These are phyloP conservation scores for Lophotriccus pileatus DNA, from an alignment of 2,797 vertebrate genomes.

Conservation along the genomic window DNA sequence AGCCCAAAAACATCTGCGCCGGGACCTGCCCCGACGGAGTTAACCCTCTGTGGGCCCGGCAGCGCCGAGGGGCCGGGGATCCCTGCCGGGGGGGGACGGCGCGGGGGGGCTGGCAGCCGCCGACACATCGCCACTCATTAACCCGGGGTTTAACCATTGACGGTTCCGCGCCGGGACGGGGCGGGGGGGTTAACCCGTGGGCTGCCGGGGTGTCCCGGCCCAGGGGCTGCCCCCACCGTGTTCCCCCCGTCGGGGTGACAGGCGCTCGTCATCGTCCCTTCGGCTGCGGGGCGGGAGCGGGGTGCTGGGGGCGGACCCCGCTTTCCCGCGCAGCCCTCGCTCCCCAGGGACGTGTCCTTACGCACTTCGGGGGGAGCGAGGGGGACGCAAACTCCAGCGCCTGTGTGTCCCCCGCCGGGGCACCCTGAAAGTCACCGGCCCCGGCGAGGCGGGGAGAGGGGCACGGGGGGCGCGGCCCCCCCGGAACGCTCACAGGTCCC, in stretches of 20 bases:
- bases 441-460: background rate
- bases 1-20: conserved; percentile 66
- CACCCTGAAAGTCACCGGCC: background rate
- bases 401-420: too few relatives aligned
- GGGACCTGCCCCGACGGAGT: conserved; percentile 50
- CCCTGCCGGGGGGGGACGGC: background rate
- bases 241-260: background rate
- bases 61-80: background rate
- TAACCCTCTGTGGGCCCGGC: conserved; percentile 45
- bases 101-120: background rate
- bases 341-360: background rate
- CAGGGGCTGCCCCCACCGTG: background rate
- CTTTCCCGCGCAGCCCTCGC: conserved; percentile 2
- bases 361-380: background rate
- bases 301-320: background rate
- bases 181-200: conserved; percentile 1
- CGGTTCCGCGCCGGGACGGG: background rate
- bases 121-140: conserved; percentile 40
- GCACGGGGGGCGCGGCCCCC: background rate
- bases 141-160: conserved; percentile 48
- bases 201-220: background rate
- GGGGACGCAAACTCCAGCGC: background rate
- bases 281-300: background rate
- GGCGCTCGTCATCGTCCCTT: background rate
- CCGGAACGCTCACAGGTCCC: background rate